Conservation (phyloP, 2,888 invertebrate species). For the Hydropsyche betteni region DNA sequence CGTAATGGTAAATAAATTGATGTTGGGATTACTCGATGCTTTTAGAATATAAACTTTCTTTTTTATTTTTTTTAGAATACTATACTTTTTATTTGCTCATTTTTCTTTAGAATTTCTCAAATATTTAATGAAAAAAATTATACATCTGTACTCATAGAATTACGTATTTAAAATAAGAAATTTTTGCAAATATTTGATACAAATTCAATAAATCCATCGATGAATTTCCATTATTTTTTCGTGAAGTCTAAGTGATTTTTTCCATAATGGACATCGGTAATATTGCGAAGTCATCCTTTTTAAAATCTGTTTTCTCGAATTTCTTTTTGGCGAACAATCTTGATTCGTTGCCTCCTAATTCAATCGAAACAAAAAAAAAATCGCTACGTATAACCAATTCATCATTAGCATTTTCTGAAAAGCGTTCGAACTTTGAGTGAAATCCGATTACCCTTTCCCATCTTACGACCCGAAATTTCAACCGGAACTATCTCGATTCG, state of each 20-base stretch:
- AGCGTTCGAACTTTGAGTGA: too few species aligned
- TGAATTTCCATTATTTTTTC: not conserved
- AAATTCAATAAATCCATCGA: not conserved
- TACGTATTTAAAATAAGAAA: not conserved
- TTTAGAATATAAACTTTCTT: too few species aligned
- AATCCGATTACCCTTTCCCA: too few species aligned
- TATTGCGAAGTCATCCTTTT: conserved; percentile 47
- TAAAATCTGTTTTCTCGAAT: conserved; percentile 47
- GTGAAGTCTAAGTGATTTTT: conserved; percentile 2
- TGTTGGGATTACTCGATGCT: too few species aligned
- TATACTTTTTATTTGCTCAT: not conserved
- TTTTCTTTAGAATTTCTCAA: not conserved
- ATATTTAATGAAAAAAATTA: not conserved
- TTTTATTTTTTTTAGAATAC: not conserved
- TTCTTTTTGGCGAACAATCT: conserved; percentile 5
- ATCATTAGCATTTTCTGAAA: too few species aligned
- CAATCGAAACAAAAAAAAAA: too few species aligned
- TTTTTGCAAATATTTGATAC: not conserved
- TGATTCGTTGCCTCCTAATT: too few species aligned
- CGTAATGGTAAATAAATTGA: too few species aligned
- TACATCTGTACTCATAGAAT: not conserved
- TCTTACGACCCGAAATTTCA: too few species aligned
- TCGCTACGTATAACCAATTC: too few species aligned
- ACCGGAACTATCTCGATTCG: too few species aligned
- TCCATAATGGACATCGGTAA: not conserved